Evolutionary conservation across 53 echinoderm and acorn worm genomes (phyloP).

Genomic region (Actinopyga echinites): DNA sequence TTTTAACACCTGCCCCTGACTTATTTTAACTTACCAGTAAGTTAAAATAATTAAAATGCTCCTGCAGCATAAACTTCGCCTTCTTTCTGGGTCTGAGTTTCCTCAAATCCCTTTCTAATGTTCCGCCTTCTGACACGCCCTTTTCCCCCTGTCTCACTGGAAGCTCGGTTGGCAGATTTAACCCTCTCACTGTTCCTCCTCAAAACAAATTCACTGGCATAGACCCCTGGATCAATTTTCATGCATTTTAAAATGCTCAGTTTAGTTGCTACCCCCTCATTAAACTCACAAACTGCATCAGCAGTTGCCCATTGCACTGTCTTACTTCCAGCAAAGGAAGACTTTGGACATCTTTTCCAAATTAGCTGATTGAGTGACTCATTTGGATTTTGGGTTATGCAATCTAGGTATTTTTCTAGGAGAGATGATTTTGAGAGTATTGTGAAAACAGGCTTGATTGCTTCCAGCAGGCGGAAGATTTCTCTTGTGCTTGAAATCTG

Average conservation of each 20-base stretch:
- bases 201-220: not conserved
- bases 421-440: not conserved
- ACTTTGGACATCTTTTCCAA: slow-evolving; percentile 10
- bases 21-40: not conserved
- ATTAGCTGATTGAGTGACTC: slow-evolving; percentile 4
- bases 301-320: not conserved
- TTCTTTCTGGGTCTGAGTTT: not conserved
- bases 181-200: not conserved
- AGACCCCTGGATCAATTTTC: not conserved
- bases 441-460: not conserved
- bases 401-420: slow-evolving; percentile 6
- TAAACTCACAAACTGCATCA: slow-evolving; percentile 3
- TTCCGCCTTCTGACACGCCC: not conserved
- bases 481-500: slow-evolving; percentile 15
- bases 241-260: not conserved
- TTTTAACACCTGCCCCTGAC: not conserved
- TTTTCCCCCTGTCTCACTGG: not conserved
- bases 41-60: not conserved
- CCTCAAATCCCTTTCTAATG: not conserved
- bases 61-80: not conserved
- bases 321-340: not conserved
- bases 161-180: not conserved
- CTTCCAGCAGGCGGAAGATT: slow-evolving; percentile 2
- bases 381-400: slow-evolving; percentile 36
- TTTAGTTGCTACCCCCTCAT: not conserved